Base-by-base conservation (phyloP, 2,888 invertebrate species). In the Scaptomyza reducta region DNA sequence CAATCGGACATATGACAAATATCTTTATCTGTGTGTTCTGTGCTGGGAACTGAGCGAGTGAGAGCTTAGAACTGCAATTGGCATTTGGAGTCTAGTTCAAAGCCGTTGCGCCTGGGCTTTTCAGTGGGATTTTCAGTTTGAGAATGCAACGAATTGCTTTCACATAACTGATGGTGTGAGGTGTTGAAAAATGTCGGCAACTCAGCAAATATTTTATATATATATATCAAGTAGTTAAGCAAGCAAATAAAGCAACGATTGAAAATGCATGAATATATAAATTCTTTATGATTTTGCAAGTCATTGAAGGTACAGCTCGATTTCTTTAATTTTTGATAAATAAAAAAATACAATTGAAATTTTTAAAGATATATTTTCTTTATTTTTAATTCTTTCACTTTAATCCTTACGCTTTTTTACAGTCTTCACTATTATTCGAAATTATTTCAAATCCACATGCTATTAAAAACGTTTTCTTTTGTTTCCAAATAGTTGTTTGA, bases 1-100 rank as follows among this genome's bases (percentile, higher is more conserved):
- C 63, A 62, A 66, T 55, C 67, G 70, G 69, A 62, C 66, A 71
- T 53, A 71, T 79, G 75, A 85, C 64, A 75, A 75, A 82, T 84
- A 77, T 73, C 79, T 71, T 77, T 77, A 79, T 82, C 73, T 74
- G 25, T 38, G 40, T 10, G 40, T 46, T 13, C 53, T 38, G n/a
- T 9, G 54, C 33, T 38, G 9, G 14, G 35, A 35, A n/a, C 35
- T 35, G 22, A 22, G 27, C 27, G 38, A 47, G 7, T 7, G 13
- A n/a, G 22, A 42, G 11, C 18, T 42, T 45, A 51, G 51, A n/a
- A 42, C 44, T 49, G 67, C 67, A 65, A 64, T 56, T 57, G 53
- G 27, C 54, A 41, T 61, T 45, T 41, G 25, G 40, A 74, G 53
- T 40, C 16, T 62, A 57, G 71, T 44, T 74, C 64, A 64, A 71